Conservation (phyloP, 2,888 invertebrate genomes). For the Conchocele bisecta region DNA sequence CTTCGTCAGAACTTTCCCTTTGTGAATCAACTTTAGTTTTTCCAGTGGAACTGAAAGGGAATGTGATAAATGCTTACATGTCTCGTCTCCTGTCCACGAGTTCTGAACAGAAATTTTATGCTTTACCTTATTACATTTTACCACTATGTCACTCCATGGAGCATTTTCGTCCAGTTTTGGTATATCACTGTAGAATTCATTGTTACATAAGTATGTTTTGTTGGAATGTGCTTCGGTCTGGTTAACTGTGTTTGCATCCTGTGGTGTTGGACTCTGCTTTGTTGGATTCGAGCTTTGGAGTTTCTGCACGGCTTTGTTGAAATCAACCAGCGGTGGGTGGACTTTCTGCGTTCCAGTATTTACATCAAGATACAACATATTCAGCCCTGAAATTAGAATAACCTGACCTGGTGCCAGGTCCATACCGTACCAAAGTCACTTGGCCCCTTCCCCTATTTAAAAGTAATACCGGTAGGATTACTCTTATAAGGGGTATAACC, state of each 20-base stretch:
- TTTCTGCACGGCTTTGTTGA: conserved; percentile 48
- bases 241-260: neutral
- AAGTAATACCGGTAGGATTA: too few relatives aligned
- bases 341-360: neutral
- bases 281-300: neutral
- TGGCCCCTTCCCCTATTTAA: too few relatives aligned
- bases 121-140: conserved; percentile 72
- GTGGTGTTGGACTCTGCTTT: neutral
- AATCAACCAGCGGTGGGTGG: conserved; percentile 53
- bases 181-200: conserved; percentile 58
- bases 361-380: too few relatives aligned
- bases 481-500: too few relatives aligned
- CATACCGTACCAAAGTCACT: too few relatives aligned
- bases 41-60: conserved; percentile 68
- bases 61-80: conserved; percentile 65
- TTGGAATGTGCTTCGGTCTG: conserved; percentile 18
- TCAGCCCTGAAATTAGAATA: too few relatives aligned
- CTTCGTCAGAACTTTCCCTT: conserved; percentile 67
- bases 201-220: conserved; percentile 46
- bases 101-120: conserved; percentile 63
- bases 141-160: conserved; percentile 52
- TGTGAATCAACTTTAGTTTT: conserved; percentile 73
- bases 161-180: conserved; percentile 55
- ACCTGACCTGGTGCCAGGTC: too few relatives aligned
- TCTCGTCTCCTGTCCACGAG: conserved; percentile 65